Conservation (phyloP, 2,113 vertebrate species). For the Spermophilus dauricus region DNA sequence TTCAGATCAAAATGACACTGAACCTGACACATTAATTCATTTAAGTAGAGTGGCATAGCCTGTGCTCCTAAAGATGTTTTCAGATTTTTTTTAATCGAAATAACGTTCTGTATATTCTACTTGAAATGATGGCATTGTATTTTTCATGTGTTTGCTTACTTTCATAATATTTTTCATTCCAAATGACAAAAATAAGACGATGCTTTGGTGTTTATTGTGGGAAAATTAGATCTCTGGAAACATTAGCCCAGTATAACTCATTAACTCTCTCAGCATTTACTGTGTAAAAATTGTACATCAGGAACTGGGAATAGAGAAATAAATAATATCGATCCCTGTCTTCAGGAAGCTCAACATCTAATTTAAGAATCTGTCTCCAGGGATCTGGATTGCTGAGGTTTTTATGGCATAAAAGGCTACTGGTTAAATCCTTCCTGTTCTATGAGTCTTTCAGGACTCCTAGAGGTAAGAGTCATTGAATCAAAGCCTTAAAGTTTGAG, state of each 20-base stretch:
- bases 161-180: slow-evolving; percentile 26
- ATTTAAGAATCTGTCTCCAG: slow-evolving; percentile 44
- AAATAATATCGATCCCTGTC: slow-evolving; percentile 66
- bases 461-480: slow-evolving; percentile 34
- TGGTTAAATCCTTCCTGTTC: slow-evolving; percentile 42
- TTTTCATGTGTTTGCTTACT: neutral
- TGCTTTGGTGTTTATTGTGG: neutral
- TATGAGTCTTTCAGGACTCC: slow-evolving; percentile 47
- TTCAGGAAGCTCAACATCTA: slow-evolving; percentile 73
- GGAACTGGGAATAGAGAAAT: slow-evolving; percentile 56
- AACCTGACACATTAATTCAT: neutral
- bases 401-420: slow-evolving; percentile 58
- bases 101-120: neutral
- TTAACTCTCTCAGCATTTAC: slow-evolving; percentile 71
- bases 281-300: slow-evolving; percentile 66
- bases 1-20: neutral
- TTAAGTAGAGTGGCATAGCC: neutral
- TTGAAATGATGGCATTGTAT: neutral
- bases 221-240: slow-evolving; percentile 30
- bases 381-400: slow-evolving; percentile 4
- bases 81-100: neutral
- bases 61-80: neutral
- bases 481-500: slow-evolving; percentile 1
- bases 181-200: slow-evolving; percentile 48
- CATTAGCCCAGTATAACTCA: slow-evolving; percentile 35